A percentile compares a stretch with the other conserved stretches of the same genome.
Evolutionary conservation across 2,113 vertebrate species (phyloP).

Genomic region (Antechinus stuartii): DNA sequence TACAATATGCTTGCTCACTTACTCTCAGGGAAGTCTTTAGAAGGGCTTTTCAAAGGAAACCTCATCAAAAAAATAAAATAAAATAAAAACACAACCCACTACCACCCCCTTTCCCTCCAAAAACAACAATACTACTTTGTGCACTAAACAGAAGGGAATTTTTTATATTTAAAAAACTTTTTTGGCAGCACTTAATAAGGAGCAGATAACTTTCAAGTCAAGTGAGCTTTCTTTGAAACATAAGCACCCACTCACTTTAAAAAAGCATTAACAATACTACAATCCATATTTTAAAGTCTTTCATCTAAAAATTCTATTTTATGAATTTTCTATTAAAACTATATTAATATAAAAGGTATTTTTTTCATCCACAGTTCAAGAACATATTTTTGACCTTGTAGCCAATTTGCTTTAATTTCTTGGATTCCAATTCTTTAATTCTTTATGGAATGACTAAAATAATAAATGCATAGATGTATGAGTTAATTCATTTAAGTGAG

Average conservation of each 20-base stretch:
- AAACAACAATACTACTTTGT: conserved; percentile 77
- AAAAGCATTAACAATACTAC: neutral
- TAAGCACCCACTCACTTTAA: conserved; percentile 63
- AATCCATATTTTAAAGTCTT: neutral
- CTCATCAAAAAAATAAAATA: conserved; percentile 53
- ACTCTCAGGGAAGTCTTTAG: conserved; percentile 64
- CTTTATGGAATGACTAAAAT: conserved; percentile 4
- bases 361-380: conserved; percentile 36
- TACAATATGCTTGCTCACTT: conserved; percentile 32
- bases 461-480: neutral
- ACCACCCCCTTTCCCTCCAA: conserved; percentile 58
- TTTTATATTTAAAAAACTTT: conserved; percentile 65
- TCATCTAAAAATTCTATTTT: conserved; percentile 40
- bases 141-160: conserved; percentile 63
- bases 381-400: conserved; percentile 38
- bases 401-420: conserved; percentile 37
- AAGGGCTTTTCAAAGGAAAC: conserved; percentile 74
- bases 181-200: conserved; percentile 72
- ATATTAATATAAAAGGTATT: conserved; percentile 5
- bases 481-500: neutral
- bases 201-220: conserved; percentile 74
- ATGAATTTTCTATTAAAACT: conserved; percentile 38
- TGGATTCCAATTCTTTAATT: conserved; percentile 46
- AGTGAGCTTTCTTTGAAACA: conserved; percentile 66
- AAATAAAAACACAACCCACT: conserved; percentile 45